Percentiles rank a stretch among this genome's conserved stretches.
phyloP scores from a whole-genome alignment of 2,888 invertebrate genomes.

The Tanaodytes sp. region DNA sequence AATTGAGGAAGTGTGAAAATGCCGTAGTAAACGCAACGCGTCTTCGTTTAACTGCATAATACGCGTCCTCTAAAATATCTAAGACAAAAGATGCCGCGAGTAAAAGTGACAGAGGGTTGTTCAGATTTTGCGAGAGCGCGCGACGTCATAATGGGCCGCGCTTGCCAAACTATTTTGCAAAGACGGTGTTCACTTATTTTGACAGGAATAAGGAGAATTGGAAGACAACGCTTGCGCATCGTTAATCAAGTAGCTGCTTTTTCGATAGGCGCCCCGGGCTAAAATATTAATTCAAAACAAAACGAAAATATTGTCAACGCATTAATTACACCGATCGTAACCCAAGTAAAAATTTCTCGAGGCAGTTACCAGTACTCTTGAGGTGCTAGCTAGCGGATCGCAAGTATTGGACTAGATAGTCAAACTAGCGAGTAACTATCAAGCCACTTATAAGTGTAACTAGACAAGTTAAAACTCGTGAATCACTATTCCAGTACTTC shows the following conservation, averaged over 20 bases:
- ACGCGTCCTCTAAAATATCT: conserved; percentile 37
- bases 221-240: conserved; percentile 45
- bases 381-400: no score
- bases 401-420: no score
- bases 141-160: conserved; percentile 43
- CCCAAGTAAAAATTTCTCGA: no score
- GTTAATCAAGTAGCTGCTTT: conserved; percentile 44
- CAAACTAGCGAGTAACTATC: no score
- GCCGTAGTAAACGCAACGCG: neutral
- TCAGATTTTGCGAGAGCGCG: conserved; percentile 39
- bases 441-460: no score
- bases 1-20: no score
- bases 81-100: conserved; percentile 41
- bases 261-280: neutral
- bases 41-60: conserved; percentile 29
- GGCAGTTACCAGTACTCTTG: no score
- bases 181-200: conserved; percentile 38
- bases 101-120: conserved; percentile 43
- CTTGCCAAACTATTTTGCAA: conserved; percentile 51
- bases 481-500: no score
- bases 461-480: no score
- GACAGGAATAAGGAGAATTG: conserved; percentile 35
- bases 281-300: no score
- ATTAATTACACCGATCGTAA: no score
- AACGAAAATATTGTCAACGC: no score